phyloP scores from a whole-genome alignment of 2,797 vertebrate species.

The Acanthis flammea region DNA sequence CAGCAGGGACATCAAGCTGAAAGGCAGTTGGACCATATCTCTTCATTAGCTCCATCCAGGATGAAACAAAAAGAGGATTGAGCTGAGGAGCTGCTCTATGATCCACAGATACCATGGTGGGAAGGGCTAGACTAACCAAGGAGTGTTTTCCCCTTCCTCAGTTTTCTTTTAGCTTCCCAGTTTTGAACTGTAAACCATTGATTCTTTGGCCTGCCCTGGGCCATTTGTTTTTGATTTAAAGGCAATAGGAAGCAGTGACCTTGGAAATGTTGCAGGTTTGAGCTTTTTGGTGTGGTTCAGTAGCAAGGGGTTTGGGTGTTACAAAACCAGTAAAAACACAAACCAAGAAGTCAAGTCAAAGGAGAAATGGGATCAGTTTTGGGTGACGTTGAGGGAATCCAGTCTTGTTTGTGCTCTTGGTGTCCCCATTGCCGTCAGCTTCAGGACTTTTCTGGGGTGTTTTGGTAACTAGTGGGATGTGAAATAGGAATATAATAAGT shows the following conservation, averaged over 20 bases:
- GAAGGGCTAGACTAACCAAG: background rate
- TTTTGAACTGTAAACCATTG: background rate
- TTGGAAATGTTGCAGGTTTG: background rate
- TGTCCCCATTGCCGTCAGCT: fast-evolving
- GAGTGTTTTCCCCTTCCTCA: background rate
- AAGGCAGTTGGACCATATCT: constrained; percentile 39
- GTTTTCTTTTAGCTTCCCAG: background rate
- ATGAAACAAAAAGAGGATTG: background rate
- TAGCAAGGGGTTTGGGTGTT: no score
- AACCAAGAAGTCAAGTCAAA: background rate
- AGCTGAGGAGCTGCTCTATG: background rate
- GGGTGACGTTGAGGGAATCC: background rate
- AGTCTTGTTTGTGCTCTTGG: background rate
- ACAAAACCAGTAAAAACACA: background rate
- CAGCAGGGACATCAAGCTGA: constrained; percentile 15
- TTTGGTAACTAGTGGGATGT: background rate
- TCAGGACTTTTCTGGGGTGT: background rate
- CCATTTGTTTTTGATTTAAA: background rate
- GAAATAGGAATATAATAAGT: background rate
- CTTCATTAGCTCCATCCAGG: constrained; percentile 57
- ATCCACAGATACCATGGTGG: background rate
- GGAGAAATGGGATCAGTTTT: background rate
- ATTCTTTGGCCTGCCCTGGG: background rate
- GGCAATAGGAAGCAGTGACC: background rate
- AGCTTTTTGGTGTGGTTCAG: background rate